phyloP scores from a whole-genome alignment of 2,888 invertebrate genomes.

The Pantelozetes paolii region DNA sequence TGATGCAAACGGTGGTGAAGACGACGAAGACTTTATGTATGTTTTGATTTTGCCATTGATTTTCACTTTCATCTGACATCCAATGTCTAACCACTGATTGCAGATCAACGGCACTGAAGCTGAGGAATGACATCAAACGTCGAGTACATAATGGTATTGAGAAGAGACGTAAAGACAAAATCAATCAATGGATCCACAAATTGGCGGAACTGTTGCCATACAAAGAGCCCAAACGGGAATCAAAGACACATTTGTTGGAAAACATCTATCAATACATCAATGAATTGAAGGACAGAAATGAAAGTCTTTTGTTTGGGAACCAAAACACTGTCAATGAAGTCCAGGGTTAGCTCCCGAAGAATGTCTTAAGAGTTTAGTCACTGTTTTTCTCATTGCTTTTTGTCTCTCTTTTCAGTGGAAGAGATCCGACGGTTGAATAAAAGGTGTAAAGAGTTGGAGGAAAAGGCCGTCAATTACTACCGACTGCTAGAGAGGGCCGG shows the following conservation, averaged over 20 bases:
- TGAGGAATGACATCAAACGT: conserved; percentile 41
- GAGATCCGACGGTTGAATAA: conserved; percentile 34
- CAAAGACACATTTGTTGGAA: conserved; percentile 50
- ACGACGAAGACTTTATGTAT: neutral
- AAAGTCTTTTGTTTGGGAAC: conserved; percentile 49
- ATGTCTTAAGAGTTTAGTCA: conserved; percentile 9
- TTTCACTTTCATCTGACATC: neutral
- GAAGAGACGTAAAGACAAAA: conserved; percentile 52
- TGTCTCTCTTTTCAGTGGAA: conserved; percentile 48
- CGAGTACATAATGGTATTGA: conserved; percentile 49
- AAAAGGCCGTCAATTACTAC: conserved; percentile 49
- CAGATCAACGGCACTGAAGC: neutral
- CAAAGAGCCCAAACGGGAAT: conserved; percentile 45
- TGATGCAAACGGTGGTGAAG: neutral
- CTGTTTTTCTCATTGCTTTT: conserved; percentile 37
- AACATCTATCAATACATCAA: conserved; percentile 51
- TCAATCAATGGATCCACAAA: conserved; percentile 48
- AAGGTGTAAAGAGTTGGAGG: conserved; percentile 46
- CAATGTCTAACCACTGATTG: too few relatives aligned
- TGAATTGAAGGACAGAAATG: conserved; percentile 50
- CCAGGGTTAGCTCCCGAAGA: conserved; percentile 45
- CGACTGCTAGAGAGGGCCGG: conserved; percentile 51
- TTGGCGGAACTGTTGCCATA: conserved; percentile 46
- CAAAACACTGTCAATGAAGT: conserved; percentile 47
- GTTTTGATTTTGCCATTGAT: neutral